phyloP scores from a whole-genome alignment of 2,888 invertebrate genomes.

The Protodeltote pygarga region DNA sequence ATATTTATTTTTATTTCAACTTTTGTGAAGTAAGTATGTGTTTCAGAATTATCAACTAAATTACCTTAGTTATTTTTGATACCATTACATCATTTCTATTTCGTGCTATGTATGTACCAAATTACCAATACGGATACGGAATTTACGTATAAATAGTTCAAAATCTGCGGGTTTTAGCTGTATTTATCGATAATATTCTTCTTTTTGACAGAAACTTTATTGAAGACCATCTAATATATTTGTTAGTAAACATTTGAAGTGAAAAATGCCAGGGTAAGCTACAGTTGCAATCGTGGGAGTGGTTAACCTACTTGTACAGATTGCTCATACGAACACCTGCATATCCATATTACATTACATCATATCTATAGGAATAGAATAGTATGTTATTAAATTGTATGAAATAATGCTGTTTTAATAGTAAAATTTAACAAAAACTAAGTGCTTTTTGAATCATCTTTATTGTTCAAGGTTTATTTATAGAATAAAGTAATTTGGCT shows the following conservation, averaged over 20 bases:
- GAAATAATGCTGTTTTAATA: too few species aligned
- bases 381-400: neutral
- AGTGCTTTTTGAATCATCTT: too few species aligned
- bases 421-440: too few species aligned
- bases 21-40: conserved; percentile 20
- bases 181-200: conserved; percentile 55
- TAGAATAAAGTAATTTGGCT: too few species aligned
- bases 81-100: conserved; percentile 71
- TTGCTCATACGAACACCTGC: conserved; percentile 63
- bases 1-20: neutral
- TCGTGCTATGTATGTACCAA: too few species aligned
- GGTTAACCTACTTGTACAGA: conserved; percentile 67
- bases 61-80: conserved; percentile 57
- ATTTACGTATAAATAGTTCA: neutral
- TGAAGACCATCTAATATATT: conserved; percentile 52
- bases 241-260: conserved; percentile 53
- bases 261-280: conserved; percentile 85
- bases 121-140: conserved; percentile 21
- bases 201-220: conserved; percentile 67
- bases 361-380: neutral
- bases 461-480: too few species aligned
- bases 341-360: conserved; percentile 36
- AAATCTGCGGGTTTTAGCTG: conserved; percentile 8
- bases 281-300: conserved; percentile 76
- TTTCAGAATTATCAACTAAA: too few species aligned